phyloP scores from a whole-genome alignment of 2,888 invertebrate species.

The Agrochola litura region DNA sequence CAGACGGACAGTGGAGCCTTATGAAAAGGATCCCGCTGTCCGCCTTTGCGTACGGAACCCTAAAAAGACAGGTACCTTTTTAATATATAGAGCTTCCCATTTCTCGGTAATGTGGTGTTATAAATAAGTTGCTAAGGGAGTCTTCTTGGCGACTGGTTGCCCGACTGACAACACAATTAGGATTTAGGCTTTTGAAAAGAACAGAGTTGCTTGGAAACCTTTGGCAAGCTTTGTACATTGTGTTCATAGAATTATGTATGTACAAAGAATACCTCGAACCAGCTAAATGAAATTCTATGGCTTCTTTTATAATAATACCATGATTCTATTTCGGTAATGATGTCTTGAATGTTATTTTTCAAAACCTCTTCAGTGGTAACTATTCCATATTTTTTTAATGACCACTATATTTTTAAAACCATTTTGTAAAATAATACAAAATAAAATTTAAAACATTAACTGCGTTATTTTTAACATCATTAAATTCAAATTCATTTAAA shows the following conservation, averaged over 20 bases:
- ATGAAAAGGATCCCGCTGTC: too few species aligned
- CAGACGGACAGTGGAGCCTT: too few species aligned
- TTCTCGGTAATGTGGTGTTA: constrained; percentile 28
- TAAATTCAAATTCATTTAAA: not conserved
- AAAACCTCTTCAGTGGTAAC: too few species aligned
- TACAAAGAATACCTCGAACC: not conserved
- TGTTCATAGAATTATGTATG: not conserved
- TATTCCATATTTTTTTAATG: too few species aligned
- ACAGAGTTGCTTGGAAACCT: constrained; percentile 26
- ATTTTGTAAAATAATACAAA: not conserved
- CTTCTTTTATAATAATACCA: not conserved
- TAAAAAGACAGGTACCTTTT: not conserved
- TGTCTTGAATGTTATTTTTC: not conserved
- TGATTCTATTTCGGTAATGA: not conserved
- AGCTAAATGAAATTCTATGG: not conserved
- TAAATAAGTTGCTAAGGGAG: constrained; percentile 32
- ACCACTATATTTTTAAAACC: too few species aligned
- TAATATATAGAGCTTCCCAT: constrained; percentile 24
- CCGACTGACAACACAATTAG: constrained; percentile 13
- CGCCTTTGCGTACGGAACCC: too few species aligned
- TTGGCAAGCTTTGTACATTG: not conserved
- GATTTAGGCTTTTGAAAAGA: constrained; percentile 20
- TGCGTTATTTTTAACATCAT: not conserved
- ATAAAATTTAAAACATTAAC: not conserved
- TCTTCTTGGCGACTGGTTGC: constrained; percentile 21